Evolutionary conservation across 2,888 invertebrate species (phyloP).

Genomic region (Andricus curvator): DNA sequence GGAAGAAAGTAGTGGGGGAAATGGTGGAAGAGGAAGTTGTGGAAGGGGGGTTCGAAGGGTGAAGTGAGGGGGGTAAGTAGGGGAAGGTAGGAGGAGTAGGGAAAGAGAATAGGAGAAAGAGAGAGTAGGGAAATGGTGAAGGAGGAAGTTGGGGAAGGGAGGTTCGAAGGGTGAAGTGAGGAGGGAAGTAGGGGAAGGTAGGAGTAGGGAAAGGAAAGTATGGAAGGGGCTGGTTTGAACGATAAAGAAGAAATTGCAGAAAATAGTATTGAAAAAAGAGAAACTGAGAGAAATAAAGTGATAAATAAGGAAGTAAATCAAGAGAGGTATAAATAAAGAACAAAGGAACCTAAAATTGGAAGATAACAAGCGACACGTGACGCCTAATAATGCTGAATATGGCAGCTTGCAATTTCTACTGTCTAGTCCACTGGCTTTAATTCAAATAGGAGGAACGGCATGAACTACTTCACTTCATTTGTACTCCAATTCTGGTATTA

Average conservation of each 20-base stretch:
- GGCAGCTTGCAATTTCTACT: neutral
- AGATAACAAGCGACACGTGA: neutral
- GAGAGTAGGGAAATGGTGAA: no score
- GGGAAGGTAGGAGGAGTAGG: no score
- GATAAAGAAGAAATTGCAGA: neutral
- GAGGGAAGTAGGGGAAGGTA: no score
- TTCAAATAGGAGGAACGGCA: conserved; percentile 48
- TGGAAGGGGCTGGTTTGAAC: no score
- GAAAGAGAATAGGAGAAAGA: no score
- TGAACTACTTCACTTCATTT: conserved; percentile 53
- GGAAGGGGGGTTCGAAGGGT: fast-evolving
- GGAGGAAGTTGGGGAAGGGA: no score
- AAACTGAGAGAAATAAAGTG: neutral
- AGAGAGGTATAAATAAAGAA: neutral
- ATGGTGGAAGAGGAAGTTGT: no score
- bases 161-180: no score
- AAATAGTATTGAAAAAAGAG: neutral
- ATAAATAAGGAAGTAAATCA: neutral
- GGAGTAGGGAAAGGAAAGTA: no score
- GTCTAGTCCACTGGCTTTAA: conserved; percentile 44
- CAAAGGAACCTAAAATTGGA: neutral
- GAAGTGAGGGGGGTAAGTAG: no score
- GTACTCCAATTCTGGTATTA: conserved; percentile 51
- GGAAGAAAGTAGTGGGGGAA: no score
- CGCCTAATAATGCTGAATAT: neutral